These are phyloP conservation scores for Kryptolebias marmoratus DNA, from an alignment of 2,113 vertebrate species.

Conservation along the genomic window DNA sequence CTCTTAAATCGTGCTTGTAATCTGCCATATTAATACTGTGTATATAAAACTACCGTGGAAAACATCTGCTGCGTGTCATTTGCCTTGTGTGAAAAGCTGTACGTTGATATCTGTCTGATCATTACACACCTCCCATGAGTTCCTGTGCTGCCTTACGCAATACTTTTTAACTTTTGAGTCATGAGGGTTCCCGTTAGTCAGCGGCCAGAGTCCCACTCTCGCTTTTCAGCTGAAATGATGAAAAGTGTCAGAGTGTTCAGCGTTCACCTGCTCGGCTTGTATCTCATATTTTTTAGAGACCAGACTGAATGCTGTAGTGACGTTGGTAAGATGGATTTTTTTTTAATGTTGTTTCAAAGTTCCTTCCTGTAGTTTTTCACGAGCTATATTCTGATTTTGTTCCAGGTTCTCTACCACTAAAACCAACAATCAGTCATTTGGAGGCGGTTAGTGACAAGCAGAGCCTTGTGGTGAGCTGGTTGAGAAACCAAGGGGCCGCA, in stretches of 20 bases:
- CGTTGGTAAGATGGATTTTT: conserved; percentile 34
- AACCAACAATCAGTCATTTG: conserved; percentile 35
- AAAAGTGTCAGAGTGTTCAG: not conserved
- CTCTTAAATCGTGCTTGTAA: conserved; percentile 43
- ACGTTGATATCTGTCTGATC: not conserved
- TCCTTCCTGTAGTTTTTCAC: not conserved
- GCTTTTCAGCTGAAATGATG: conserved; percentile 5
- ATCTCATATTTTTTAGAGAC: conserved; percentile 14
- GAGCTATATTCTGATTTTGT: not conserved
- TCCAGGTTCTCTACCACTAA: conserved; percentile 10
- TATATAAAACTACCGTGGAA: conserved; percentile 51
- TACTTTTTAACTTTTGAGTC: not conserved
- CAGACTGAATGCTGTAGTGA: conserved; percentile 2
- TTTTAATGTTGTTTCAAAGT: not conserved
- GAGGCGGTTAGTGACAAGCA: conserved; percentile 8
- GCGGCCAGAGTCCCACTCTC: not conserved
- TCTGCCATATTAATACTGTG: conserved; percentile 38
- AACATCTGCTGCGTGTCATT: conserved; percentile 10
- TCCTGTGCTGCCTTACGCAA: conserved; percentile 2
- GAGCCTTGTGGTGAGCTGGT: conserved; percentile 57
- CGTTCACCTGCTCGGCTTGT: conserved; percentile 16
- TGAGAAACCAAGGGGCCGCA: conserved; percentile 4
- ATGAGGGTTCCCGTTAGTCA: not conserved
- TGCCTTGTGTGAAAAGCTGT: not conserved
- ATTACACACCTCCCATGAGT: not conserved